phyloP scores from a whole-genome alignment of 2,888 invertebrate genomes.

The Arge pagana region DNA sequence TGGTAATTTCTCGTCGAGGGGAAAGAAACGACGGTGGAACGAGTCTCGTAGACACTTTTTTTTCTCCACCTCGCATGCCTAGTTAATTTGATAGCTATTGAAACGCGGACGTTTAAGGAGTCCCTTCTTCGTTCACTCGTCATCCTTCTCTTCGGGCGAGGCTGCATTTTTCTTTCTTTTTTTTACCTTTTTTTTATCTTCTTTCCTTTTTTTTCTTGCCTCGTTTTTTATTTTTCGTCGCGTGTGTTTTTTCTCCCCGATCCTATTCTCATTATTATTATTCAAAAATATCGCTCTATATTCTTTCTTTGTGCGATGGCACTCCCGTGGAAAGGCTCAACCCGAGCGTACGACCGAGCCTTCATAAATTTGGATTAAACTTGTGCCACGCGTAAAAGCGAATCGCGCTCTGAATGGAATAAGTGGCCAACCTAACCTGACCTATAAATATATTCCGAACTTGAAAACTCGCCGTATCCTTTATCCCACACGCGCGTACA shows the following conservation, averaged over 20 bases:
- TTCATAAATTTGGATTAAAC: slow-evolving; percentile 27
- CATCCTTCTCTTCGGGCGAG: background rate
- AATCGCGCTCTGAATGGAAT: slow-evolving; percentile 23
- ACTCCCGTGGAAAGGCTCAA: slow-evolving; percentile 1
- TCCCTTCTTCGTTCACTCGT: too few relatives aligned
- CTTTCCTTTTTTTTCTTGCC: slow-evolving; percentile 7
- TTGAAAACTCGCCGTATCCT: background rate
- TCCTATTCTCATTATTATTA: background rate
- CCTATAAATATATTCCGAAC: background rate
- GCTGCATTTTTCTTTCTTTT: background rate
- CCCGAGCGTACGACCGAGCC: slow-evolving; percentile 1
- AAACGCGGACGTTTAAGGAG: too few relatives aligned
- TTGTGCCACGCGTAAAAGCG: slow-evolving; percentile 20
- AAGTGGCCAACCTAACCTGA: slow-evolving; percentile 4
- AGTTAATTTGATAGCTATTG: too few relatives aligned
- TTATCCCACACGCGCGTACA: too few relatives aligned
- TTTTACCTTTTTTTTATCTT: background rate
- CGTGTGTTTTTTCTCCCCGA: slow-evolving; percentile 8
- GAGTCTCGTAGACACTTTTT: too few relatives aligned
- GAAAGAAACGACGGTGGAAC: too few relatives aligned
- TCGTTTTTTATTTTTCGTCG: background rate
- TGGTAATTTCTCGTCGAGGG: too few relatives aligned
- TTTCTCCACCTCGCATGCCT: too few relatives aligned
- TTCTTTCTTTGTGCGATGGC: slow-evolving; percentile 7
- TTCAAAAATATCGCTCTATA: slow-evolving; percentile 12